Evolutionary conservation across 2,888 invertebrate species (phyloP).

Genomic region (Silvanus unidentatus): DNA sequence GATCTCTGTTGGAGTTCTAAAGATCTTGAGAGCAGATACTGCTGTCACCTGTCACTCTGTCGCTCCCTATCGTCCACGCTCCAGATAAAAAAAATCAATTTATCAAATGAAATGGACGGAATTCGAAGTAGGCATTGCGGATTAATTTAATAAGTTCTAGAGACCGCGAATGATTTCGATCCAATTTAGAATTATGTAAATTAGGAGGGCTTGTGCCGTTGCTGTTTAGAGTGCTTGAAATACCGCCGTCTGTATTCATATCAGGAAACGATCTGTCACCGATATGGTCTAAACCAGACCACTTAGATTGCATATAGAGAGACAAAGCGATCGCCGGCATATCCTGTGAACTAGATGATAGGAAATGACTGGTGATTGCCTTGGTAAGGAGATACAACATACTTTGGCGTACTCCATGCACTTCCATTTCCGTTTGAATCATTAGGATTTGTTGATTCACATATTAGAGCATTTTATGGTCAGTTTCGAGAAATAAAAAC

Average conservation of each 20-base stretch:
- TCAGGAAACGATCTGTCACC: constrained; percentile 29
- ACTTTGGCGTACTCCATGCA: constrained; percentile 19
- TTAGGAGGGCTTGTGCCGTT: no score
- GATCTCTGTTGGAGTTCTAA: constrained; percentile 19
- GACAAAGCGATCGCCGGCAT: constrained; percentile 24
- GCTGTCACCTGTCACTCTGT: constrained; percentile 22
- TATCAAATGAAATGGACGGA: no score
- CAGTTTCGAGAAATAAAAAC: no score
- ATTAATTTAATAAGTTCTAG: no score
- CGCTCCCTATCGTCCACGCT: constrained; percentile 7
- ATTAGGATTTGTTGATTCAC: no score
- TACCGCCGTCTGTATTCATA: constrained; percentile 32
- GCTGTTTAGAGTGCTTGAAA: no score
- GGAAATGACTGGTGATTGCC: constrained; percentile 19
- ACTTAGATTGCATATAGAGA: constrained; percentile 23
- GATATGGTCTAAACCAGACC: constrained; percentile 25
- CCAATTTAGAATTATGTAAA: no score
- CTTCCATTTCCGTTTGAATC: constrained; percentile 19
- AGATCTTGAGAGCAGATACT: constrained; percentile 21
- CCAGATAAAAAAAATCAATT: not conserved
- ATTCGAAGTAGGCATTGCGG: no score
- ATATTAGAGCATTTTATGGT: no score
- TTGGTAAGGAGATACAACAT: constrained; percentile 19
- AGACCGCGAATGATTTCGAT: no score
- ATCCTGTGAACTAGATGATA: constrained; percentile 23